Base-by-base conservation (phyloP, 1,140 invertebrate genomes). In the Bombus cullumanus region DNA sequence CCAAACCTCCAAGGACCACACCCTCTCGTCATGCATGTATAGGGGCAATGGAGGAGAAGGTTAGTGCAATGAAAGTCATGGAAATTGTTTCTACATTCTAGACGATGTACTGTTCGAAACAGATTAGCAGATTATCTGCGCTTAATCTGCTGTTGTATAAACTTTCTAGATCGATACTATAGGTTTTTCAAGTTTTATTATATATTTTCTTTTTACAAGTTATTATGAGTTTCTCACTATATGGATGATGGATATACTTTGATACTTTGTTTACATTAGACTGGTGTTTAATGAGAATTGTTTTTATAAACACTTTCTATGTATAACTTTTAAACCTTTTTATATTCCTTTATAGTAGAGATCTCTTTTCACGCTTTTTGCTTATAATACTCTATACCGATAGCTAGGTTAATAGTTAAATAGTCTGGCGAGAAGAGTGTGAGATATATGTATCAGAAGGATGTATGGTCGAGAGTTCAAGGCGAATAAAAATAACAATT, bases 1-100 rank as follows among this genome's bases (percentile, higher is more conserved):
- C 13, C 13, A 28, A 9, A 53, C 43, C 18, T 43, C 66, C 25
- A 91, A 31, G 13, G 59, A 83, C 4, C 64, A 53, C n/a, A 37
- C 69, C 37, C n/a, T 34, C 4, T 57, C 78, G 71, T 71, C 39
- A 12, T 79, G 83, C 57, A 31, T 87, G 43, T 78, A 78, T 47
- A 82, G 34, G 28, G 31, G 28, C 18, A 28, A 22, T 2, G 59
- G 59, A 13, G 18, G 43, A 15, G 69, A 89, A 79, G 81, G 85
- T 90, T 79, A 18, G 28, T n/a, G 3, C 41, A 13, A 74, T 22
- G 22, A 53, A 43, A 53, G 31, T 53, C 3, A 31, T 3, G 25
- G 18, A 53, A 8, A 34, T 10, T 53, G 37, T 13, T 59, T 28
- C 34, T 39, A 1, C 1, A 1, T 25, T 53, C 47, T 53, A 53